Conservation (phyloP, 2,113 vertebrate species). For the Xenopus tropicalis region UCB_Xtro_10.0 CM004449.2:15518501-15519000, state of each 20-base stretch:
- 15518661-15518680: conserved; percentile 12
- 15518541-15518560: conserved; percentile 42
- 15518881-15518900: too few species aligned
- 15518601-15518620: conserved; percentile 17
- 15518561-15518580: conserved; percentile 38
- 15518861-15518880: too few species aligned
- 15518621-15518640: conserved; percentile 21
- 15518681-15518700: conserved; percentile 30
- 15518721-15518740: background rate
- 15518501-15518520: conserved; percentile 38
- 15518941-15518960: too few species aligned
- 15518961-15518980: too few species aligned
- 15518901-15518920: too few species aligned
- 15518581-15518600: conserved; percentile 43
- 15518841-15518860: too few species aligned
- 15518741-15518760: background rate
- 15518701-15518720: conserved; percentile 25
- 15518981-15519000: too few species aligned
- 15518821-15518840: too few species aligned
- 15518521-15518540: conserved; percentile 44
- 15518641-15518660: conserved; percentile 7
- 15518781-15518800: too few species aligned
- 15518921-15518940: too few species aligned
- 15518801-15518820: too few species aligned
- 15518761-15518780: too few species aligned